Conservation (phyloP, 2,113 vertebrate genomes). For the Lepisosteus oculatus region DNA sequence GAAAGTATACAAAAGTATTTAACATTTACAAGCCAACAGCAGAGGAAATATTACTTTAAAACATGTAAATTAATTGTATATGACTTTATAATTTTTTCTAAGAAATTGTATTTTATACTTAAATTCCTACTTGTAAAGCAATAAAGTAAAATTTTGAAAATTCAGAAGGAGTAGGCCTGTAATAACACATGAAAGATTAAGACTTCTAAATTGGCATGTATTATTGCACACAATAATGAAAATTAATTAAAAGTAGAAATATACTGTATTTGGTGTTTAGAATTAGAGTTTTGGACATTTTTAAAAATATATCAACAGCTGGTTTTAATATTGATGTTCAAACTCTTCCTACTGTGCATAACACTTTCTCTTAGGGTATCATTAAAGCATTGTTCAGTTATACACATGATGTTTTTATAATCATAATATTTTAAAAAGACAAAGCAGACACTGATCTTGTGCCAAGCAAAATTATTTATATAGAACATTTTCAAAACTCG, state of each 20-base stretch:
- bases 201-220: constrained; percentile 34
- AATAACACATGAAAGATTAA: constrained; percentile 63
- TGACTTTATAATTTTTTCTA: constrained; percentile 68
- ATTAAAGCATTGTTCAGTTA: too few relatives aligned
- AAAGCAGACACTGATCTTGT: too few relatives aligned
- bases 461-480: not conserved
- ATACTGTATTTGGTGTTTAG: constrained; percentile 15
- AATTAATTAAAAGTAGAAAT: too few relatives aligned
- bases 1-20: constrained; percentile 42
- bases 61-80: constrained; percentile 66
- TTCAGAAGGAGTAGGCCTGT: constrained; percentile 57
- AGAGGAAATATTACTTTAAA: constrained; percentile 47
- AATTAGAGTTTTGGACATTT: constrained; percentile 35
- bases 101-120: constrained; percentile 57
- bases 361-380: too few relatives aligned
- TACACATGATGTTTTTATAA: too few relatives aligned
- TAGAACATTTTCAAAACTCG: constrained; percentile 17
- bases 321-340: too few relatives aligned
- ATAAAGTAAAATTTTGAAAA: constrained; percentile 49
- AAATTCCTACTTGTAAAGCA: constrained; percentile 56
- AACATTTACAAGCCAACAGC: constrained; percentile 42
- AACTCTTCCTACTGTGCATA: too few relatives aligned
- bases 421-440: too few relatives aligned
- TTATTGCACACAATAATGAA: constrained; percentile 49
- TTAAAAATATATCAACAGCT: not conserved